Conservation (phyloP, 2,888 invertebrate species). For the Cacoxenus indagator region DNA sequence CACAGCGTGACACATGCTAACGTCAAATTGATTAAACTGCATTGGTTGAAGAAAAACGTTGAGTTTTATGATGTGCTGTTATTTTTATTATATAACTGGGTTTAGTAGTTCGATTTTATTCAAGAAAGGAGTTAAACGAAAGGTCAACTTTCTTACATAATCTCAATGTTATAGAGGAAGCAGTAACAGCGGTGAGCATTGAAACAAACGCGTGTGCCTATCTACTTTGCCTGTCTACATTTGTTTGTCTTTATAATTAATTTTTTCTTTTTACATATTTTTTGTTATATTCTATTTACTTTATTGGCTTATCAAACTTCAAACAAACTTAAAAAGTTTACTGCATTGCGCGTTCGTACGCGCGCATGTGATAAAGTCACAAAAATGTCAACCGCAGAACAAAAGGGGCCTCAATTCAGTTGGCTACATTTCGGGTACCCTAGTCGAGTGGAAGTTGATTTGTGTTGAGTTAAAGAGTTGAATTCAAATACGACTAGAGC, state of each 20-base stretch:
- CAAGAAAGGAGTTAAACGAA: no score
- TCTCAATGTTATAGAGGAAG: no score
- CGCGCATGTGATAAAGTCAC: constrained; percentile 64
- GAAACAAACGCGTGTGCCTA: background rate
- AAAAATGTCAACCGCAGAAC: constrained; percentile 52
- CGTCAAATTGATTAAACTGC: background rate
- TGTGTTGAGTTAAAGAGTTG: background rate
- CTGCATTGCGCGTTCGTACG: constrained; percentile 44
- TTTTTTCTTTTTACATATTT: background rate
- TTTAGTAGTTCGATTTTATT: no score
- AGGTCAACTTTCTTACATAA: no score
- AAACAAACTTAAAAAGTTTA: constrained; percentile 45
- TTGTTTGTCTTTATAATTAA: background rate
- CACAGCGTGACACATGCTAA: background rate
- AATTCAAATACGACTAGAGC: constrained; percentile 42
- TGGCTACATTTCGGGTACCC: no score
- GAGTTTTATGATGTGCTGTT: no score
- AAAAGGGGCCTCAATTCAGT: background rate
- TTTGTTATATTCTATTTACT: background rate
- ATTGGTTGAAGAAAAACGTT: background rate
- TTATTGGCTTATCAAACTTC: constrained; percentile 25
- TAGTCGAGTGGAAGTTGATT: background rate
- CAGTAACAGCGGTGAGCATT: no score
- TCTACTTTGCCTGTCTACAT: no score
- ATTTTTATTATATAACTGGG: no score